These are phyloP conservation scores for Dryadula phaetusa DNA, from an alignment of 2,888 invertebrate genomes.

Conservation along the genomic window DNA sequence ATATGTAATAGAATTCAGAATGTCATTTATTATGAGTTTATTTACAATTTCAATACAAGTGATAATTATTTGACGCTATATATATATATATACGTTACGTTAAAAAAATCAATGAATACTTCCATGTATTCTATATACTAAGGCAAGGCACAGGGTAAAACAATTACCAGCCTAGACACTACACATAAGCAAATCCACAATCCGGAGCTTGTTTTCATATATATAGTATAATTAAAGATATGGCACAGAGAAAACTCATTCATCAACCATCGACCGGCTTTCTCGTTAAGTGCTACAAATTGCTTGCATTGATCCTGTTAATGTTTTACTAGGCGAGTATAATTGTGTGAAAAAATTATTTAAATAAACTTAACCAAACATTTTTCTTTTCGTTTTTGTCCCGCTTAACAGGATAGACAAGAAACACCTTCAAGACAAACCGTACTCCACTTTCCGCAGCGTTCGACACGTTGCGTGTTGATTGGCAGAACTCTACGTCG, in stretches of 20 bases:
- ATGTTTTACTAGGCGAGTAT: slow-evolving; percentile 17
- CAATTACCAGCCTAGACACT: too few relatives aligned
- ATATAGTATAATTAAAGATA: slow-evolving; percentile 10
- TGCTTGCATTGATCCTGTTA: slow-evolving; percentile 27
- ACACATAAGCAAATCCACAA: too few relatives aligned
- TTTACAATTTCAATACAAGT: background rate
- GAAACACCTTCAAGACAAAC: background rate
- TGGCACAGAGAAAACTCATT: slow-evolving; percentile 31
- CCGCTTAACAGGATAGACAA: too few relatives aligned
- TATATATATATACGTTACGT: too few relatives aligned
- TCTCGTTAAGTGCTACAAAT: slow-evolving; percentile 39
- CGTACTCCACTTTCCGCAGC: background rate
- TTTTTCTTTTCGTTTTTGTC: too few relatives aligned
- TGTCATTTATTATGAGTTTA: background rate
- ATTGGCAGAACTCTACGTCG: too few relatives aligned
- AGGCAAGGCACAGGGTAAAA: too few relatives aligned
- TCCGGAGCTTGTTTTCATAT: background rate
- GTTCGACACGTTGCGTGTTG: too few relatives aligned
- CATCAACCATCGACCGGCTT: slow-evolving; percentile 34
- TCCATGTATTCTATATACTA: too few relatives aligned
- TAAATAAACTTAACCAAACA: too few relatives aligned
- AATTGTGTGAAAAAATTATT: background rate
- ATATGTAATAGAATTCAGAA: background rate
- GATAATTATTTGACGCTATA: too few relatives aligned
- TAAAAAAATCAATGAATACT: too few relatives aligned